Evolutionary conservation across 2,888 invertebrate species (phyloP).

Genomic region (Argyra leucocephala): DNA sequence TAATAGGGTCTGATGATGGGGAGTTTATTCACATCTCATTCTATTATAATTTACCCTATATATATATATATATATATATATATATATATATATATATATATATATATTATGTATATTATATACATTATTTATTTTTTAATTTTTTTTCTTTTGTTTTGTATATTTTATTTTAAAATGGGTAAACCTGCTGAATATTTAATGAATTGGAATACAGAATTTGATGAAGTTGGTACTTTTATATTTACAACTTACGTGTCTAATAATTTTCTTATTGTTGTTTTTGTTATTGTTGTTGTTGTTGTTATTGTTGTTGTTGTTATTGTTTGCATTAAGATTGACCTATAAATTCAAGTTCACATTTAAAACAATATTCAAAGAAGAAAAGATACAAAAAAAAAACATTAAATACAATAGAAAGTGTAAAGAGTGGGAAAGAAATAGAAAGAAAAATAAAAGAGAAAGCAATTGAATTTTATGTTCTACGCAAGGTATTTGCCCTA

Average conservation of each 20-base stretch:
- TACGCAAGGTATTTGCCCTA: neutral
- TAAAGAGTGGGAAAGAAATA: neutral
- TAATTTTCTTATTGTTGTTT: conserved; percentile 14
- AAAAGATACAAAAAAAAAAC: neutral
- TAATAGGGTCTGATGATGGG: no score
- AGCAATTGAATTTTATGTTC: neutral
- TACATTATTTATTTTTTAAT: no score
- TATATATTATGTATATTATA: no score
- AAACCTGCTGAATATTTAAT: conserved; percentile 13
- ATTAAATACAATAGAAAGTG: neutral
- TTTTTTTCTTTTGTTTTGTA: no score
- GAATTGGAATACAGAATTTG: conserved; percentile 10
- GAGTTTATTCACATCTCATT: no score
- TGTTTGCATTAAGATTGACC: neutral
- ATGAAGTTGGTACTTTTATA: conserved; percentile 13
- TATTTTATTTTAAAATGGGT: conserved; percentile 2
- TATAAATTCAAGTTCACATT: neutral
- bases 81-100: no score
- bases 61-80: no score
- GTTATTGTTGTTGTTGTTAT: conserved; percentile 14
- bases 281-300: conserved; percentile 13
- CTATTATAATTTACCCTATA: no score
- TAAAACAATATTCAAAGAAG: no score
- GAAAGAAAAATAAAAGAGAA: neutral
- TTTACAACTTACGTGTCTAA: conserved; percentile 17